phyloP scores from a whole-genome alignment of 2,797 vertebrate genomes.

The Tenualosa thibaudeaui region DNA sequence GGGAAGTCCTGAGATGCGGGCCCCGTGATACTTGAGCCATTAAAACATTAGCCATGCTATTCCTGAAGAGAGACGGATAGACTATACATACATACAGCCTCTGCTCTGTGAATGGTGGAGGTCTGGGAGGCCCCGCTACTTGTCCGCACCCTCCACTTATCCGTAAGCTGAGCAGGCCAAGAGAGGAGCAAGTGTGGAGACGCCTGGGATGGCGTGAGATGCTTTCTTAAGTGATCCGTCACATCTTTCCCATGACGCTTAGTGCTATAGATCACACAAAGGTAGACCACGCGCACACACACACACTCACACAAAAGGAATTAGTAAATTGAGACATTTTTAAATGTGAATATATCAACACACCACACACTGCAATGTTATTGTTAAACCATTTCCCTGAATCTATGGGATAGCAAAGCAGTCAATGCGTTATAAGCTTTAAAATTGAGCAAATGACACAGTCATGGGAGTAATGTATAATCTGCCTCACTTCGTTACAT shows the following conservation, averaged over 20 bases:
- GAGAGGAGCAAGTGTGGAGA: conserved; percentile 27
- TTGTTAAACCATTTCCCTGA: background rate
- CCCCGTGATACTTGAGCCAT: background rate
- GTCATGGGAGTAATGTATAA: background rate
- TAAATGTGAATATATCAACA: background rate
- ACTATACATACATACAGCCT: background rate
- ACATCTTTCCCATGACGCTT: conserved; percentile 15
- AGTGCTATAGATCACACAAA: background rate
- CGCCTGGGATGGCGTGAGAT: conserved; percentile 46
- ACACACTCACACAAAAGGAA: background rate
- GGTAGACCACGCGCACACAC: background rate
- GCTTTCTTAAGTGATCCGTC: conserved; percentile 37
- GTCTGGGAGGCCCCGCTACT: background rate
- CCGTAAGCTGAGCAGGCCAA: conserved; percentile 33
- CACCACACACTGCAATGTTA: background rate
- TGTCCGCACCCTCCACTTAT: conserved; percentile 38
- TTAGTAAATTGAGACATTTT: too few species aligned
- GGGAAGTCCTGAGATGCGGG: background rate
- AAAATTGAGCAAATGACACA: background rate
- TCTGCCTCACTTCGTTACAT: background rate
- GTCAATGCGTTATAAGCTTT: background rate
- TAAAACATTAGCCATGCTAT: background rate
- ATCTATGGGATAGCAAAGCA: background rate
- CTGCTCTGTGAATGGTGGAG: background rate
- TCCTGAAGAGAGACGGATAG: background rate